Evolutionary conservation across 2,888 invertebrate species (phyloP), one percentile per base, ranked within the genome.

Genomic region (Spodoptera picta): DNA sequence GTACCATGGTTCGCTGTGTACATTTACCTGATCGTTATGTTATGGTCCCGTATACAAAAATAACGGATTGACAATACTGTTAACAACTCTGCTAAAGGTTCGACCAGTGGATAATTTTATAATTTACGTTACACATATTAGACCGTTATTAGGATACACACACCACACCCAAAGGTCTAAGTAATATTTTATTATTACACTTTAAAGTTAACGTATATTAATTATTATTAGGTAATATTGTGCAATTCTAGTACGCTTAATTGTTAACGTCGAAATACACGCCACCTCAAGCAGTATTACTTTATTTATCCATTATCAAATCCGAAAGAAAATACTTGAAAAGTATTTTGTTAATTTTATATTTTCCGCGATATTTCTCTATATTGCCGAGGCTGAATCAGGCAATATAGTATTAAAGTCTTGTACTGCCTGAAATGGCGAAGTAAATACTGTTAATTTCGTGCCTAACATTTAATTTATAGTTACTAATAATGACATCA

Each of bases 401-500:
- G 23, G 14, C 53, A 24, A 51, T 47, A 47, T 47, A 14, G 7
- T 14, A 42, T 56, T 60, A 45, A 44, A 24, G 36, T 55, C 46
- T 56, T 31, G 54, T 70, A 77, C 83, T 83, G 83, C 82, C 79
- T 73, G 72, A 81, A 84, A 75, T 77, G 70, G 77, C 78, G 60
- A 68, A 73, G 56, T 65, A 72, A 69, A 73, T 71, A 80, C 75
- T 69, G 75, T 77, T 78, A 79, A 70, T 78, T 76, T 82, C 83
- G 83, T 85, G 83, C 85, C 77, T 86, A 83, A 81, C 56, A 79
- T 84, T 82, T 82, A 80, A 74, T 80, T 82, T 69, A 80, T 79
- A 75, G 52, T 74, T 83, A 79, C 78, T 82, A 85, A 82, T 77
- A 70, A 79, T 81, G 84, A 85, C 86, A 86, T 83, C 73, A 64